Percentiles rank a stretch among this genome's conserved stretches.
Evolutionary conservation across 92 coral and sea anemone species (phyloP).

Genomic region (Hydrozoanthus gracilis): DNA sequence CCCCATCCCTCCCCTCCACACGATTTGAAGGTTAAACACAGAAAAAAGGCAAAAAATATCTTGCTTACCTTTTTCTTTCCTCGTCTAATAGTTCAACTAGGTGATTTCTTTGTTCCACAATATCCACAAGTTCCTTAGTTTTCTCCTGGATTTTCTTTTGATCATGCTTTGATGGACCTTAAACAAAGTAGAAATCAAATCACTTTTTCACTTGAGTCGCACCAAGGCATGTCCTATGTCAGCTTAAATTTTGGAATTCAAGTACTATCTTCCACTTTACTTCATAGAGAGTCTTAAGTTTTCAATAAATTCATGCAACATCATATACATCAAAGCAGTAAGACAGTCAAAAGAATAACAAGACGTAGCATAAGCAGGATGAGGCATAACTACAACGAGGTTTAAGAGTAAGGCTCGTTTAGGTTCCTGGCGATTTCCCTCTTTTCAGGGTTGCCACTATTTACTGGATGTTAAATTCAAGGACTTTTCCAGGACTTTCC

Average conservation of each 20-base stretch:
- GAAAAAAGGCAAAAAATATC: not conserved
- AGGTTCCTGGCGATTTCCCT: too few species aligned
- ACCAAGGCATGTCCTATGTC: not conserved
- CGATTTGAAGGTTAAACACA: slow-evolving; percentile 12
- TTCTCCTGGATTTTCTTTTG: slow-evolving; percentile 85
- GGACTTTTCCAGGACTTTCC: too few species aligned
- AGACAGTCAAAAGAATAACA: too few species aligned
- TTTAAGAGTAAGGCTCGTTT: too few species aligned
- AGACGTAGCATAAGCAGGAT: too few species aligned
- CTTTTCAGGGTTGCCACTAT: too few species aligned
- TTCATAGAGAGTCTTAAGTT: too few species aligned
- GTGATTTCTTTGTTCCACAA: slow-evolving; percentile 93
- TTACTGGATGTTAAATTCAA: too few species aligned
- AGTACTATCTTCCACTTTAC: too few species aligned
- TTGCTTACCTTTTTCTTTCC: slow-evolving; percentile 86
- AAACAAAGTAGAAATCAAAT: not conserved
- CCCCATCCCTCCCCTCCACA: slow-evolving; percentile 84
- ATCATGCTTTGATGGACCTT: slow-evolving; percentile 75
- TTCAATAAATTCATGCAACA: too few species aligned
- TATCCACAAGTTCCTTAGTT: slow-evolving; percentile 94
- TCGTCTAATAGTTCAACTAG: slow-evolving; percentile 92
- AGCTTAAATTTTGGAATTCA: not conserved
- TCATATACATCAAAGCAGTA: too few species aligned
- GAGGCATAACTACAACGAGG: too few species aligned
- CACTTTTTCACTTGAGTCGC: not conserved